Base-by-base conservation (phyloP, 2,797 vertebrate species). In the Toxotes lorentzi region DNA sequence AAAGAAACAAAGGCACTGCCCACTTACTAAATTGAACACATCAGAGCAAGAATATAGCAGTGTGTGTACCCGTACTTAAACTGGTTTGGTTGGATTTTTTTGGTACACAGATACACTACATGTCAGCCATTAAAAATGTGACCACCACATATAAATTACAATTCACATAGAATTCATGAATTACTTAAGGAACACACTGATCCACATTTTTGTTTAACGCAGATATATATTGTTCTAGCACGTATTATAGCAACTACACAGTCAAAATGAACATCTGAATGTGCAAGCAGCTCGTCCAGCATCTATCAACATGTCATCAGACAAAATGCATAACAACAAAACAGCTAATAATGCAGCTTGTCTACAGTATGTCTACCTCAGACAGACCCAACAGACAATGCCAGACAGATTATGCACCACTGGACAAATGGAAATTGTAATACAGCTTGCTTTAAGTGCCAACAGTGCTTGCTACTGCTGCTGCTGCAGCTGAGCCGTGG, bases 1-100 rank as follows among this genome's bases (percentile, higher is more conserved):
- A 67, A 81, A 83, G 35, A 61, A 47, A 80, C 64, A 82, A 58
- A 86, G 56, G 34, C 5, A 56, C 56, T 7, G 47, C 70, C 66
- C 84, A 86, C 70, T 88, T 74, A 78, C 58, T 41, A 51, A 76
- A 89, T 86, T 78, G 47, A 81, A 67, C 4, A 21, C 47, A 30
- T 30, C 58, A 40, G 0, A 70, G 41, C 30, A 30, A 53, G 3
- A 51, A 40, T 14, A 24, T n/a, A 19, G 16, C 13, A 34, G 24
- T 34, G 60, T 6, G 34, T 35, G 24, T 4, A 12, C 60, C 32
- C 4, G 40, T 23, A 21, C 2, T 14, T 27, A n/a, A 0, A 38
- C 0, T 21, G 4, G 2, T 59, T 24, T 19, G 13, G 24, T 11
- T 23, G 0, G 7, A 47, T 48, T 43, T 4, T 4, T 27, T 64